Evolutionary conservation across 1,140 invertebrate genomes (phyloP).

Genomic region (Drosophila prosaltans): DNA sequence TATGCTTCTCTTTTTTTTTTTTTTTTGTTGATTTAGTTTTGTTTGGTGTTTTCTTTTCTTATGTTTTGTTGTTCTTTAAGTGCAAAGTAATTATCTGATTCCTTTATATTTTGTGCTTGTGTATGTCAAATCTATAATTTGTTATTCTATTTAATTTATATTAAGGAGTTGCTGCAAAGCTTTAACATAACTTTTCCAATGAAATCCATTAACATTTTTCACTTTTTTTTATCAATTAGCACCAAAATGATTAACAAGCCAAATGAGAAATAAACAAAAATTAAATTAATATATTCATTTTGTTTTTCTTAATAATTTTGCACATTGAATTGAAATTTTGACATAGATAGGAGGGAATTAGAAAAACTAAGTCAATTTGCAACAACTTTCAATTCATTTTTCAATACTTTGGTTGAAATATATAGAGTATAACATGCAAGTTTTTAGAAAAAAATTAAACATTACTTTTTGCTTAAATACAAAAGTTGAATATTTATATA

Average conservation of each 20-base stretch:
- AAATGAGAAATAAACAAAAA: slow-evolving; percentile 36
- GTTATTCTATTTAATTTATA: slow-evolving; percentile 26
- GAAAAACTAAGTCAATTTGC: slow-evolving; percentile 67
- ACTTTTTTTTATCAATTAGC: slow-evolving; percentile 66
- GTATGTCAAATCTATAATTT: slow-evolving; percentile 13
- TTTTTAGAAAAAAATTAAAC: slow-evolving; percentile 10
- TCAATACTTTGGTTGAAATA: slow-evolving; percentile 73
- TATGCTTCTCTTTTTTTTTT: background rate
- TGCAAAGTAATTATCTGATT: slow-evolving; percentile 53
- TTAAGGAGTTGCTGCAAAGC: slow-evolving; percentile 63
- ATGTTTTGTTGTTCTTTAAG: slow-evolving; percentile 57
- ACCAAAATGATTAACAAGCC: slow-evolving; percentile 72
- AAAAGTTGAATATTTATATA: background rate
- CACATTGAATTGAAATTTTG: slow-evolving; percentile 51
- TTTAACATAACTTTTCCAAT: slow-evolving; percentile 57
- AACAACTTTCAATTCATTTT: slow-evolving; percentile 59
- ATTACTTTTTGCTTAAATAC: slow-evolving; percentile 1
- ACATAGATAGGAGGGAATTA: slow-evolving; percentile 32
- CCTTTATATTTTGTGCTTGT: slow-evolving; percentile 33
- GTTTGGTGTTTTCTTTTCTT: slow-evolving; percentile 52
- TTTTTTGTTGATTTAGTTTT: slow-evolving; percentile 39
- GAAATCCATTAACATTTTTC: slow-evolving; percentile 58
- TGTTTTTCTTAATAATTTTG: slow-evolving; percentile 45
- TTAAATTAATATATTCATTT: slow-evolving; percentile 25
- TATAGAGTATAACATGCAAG: slow-evolving; percentile 21